Evolutionary conservation across 2,113 vertebrate genomes (phyloP).

Genomic region (Hyperopisus bebe): DNA sequence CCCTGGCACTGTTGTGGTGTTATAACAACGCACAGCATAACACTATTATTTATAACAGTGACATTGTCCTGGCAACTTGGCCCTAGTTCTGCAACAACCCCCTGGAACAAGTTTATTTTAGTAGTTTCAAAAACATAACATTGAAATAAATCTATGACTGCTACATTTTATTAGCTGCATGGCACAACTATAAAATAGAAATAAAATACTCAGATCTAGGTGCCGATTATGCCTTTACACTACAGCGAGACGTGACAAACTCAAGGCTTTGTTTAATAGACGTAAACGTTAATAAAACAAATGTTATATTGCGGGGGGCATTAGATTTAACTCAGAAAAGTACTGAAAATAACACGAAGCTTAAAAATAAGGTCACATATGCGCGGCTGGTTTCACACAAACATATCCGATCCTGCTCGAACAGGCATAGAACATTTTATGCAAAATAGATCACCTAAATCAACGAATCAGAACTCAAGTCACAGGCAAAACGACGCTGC

Average conservation of each 20-base stretch:
- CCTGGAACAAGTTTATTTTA: background rate
- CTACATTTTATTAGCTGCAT: background rate
- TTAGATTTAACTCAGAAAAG: background rate
- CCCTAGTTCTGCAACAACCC: background rate
- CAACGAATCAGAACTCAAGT: constrained; percentile 55
- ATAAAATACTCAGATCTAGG: background rate
- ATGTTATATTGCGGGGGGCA: background rate
- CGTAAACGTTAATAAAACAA: background rate
- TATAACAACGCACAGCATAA: background rate
- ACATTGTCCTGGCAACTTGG: background rate
- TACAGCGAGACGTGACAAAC: background rate
- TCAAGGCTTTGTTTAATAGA: background rate
- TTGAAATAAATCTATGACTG: background rate
- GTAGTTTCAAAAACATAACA: background rate
- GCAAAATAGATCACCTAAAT: constrained; percentile 35
- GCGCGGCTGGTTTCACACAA: background rate
- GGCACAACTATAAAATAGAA: background rate
- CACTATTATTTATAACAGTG: background rate
- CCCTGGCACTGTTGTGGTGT: background rate
- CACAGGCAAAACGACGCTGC: constrained; percentile 49
- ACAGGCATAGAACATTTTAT: constrained; percentile 40
- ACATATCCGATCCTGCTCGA: background rate
- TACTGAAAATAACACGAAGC: background rate
- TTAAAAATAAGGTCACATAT: constrained; percentile 19
- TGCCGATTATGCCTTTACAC: background rate